Base-by-base conservation (phyloP, 2,797 vertebrate species). In the Ambastaia sidthimunki region DNA sequence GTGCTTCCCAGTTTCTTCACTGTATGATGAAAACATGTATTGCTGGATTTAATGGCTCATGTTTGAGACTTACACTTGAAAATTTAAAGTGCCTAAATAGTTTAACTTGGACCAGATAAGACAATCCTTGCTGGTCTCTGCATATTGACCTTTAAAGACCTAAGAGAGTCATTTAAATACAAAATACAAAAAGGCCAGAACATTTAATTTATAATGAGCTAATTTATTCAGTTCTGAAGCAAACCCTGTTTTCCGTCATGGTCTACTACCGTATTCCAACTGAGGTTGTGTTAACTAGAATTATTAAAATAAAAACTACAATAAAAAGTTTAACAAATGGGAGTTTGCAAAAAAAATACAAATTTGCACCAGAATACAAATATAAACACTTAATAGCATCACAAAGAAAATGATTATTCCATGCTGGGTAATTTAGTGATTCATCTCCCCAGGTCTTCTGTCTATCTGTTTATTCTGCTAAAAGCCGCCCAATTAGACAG, bases 131-230 rank as follows among this genome's bases (percentile, higher is more conserved):
- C 57, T 72, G 28, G 41, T 65, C 57, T 72, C 31, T 48, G 48
- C 28, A 15, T 54, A 52, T 65, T 71, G 76, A 63, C 68, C 25
- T 78, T 78, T 78, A 78, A 63, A 79, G 25, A 48, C 23, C 44
- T 23, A 63, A 71, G 50, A 78, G 15, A 31, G 16, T 37, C 16
- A 37, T 65, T 37, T n/a, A 37, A n/a, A 65, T 47, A 63, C 57
- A 41, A 71, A 71, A 63, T 41, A 28, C 44, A n/a, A 37, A 57
- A 71, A 54, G 55, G 55, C 37, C 54, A 71, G n/a, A 50, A 50
- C 12, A 60, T 31, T 62, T 78, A 18, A 78, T 70, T 70, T 71
- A 78, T 37, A 50, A 28, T 50, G n/a, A 62, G 76, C n/a, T 70
- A 60, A 69, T 78, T 78, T 60, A 77, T 69, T 23, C 75, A 60